A percentile compares a stretch with the other conserved stretches of the same genome.
phyloP scores from a whole-genome alignment of 2,888 invertebrate species.

The Rapana venosa region DNA sequence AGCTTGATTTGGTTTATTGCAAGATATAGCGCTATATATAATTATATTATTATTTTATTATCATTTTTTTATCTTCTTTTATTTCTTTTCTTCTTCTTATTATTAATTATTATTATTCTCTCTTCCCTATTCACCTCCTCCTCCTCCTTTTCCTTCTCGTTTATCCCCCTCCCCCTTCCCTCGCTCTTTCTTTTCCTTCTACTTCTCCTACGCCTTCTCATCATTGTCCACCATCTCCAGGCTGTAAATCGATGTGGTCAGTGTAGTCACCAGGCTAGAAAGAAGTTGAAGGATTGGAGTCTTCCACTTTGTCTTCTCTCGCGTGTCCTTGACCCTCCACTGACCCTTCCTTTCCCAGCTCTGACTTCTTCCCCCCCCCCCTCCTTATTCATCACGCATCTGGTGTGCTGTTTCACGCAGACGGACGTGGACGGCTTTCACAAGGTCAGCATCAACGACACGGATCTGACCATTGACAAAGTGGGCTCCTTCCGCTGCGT shows the following conservation, averaged over 20 bases:
- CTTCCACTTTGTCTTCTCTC: not conserved
- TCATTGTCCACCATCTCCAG: not conserved
- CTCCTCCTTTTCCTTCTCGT: not conserved
- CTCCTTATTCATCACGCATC: not conserved
- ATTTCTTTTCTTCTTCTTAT: not conserved
- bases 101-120: not conserved
- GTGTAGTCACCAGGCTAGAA: too few species aligned
- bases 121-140: not conserved
- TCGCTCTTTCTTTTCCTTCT: not conserved
- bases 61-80: not conserved
- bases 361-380: not conserved
- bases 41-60: not conserved
- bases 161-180: too few species aligned
- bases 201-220: not conserved
- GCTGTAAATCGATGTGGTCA: too few species aligned
- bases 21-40: too few species aligned
- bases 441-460: constrained; percentile 37
- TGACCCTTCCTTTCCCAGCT: not conserved
- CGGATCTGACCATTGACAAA: constrained; percentile 50
- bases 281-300: not conserved
- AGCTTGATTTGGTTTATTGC: too few species aligned
- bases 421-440: constrained; percentile 38
- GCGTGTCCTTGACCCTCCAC: not conserved
- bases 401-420: constrained; percentile 29
- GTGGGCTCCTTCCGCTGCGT: constrained; percentile 66